phyloP scores from a whole-genome alignment of 2,797 vertebrate genomes.

The Caiman crocodilus region DNA sequence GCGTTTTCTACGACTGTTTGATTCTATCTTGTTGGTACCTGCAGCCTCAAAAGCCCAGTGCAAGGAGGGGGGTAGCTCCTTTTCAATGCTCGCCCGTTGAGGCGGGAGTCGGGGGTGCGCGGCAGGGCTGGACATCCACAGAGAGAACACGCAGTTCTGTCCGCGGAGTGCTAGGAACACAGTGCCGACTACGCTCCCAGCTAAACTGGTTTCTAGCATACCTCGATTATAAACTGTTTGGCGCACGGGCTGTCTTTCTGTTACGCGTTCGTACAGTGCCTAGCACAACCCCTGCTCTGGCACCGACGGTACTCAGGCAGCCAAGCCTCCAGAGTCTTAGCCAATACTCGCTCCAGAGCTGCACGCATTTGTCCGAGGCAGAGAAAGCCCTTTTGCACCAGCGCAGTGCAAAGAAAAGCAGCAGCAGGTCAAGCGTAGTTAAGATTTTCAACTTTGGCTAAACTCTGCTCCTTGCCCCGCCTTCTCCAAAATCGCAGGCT shows the following conservation, averaged over 20 bases:
- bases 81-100: no score
- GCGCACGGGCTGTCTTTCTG: rapidly evolving
- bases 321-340: not conserved
- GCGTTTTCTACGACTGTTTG: no score
- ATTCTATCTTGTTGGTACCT: no score
- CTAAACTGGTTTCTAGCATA: not conserved
- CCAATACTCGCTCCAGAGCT: not conserved
- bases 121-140: not conserved
- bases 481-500: not conserved
- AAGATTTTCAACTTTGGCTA: not conserved
- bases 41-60: no score
- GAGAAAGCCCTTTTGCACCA: not conserved
- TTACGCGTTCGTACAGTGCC: not conserved
- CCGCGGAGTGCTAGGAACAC: not conserved
- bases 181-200: not conserved
- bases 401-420: no score
- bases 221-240: not conserved
- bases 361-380: not conserved
- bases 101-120: not conserved
- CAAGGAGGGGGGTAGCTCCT: no score
- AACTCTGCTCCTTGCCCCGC: not conserved
- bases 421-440: no score
- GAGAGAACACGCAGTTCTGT: not conserved
- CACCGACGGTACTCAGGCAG: not conserved
- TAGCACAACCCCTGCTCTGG: not conserved